Base-by-base conservation (phyloP, 2,888 invertebrate species). In the Creontiades dilutus region DNA sequence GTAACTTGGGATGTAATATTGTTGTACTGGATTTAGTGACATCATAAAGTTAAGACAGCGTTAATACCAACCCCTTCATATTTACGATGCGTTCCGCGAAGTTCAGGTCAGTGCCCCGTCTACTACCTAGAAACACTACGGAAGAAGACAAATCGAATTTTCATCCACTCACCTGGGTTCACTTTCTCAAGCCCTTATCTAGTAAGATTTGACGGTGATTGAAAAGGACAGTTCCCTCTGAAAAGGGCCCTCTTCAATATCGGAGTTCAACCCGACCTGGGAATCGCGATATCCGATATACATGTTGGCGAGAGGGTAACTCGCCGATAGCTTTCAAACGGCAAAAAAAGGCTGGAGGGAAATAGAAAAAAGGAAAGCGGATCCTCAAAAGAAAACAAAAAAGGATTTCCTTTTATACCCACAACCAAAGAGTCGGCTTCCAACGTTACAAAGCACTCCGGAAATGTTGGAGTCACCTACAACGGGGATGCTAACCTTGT, bases 321-420 rank as follows among this genome's bases (percentile, higher is more conserved):
- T 68, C 68, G 19, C 23, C 68, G 23, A 23, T 68, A 19, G 68
- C 68, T 23, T 68, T 68, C 27, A 23, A 68, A 68, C 0, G 23
- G 23, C 5, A n/a, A 61, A 61, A 68, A 68, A 68, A 23, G 23
- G 23, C 0, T 23, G 5, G 19, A 23, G 23, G 23, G 68, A 23
- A 68, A 68, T 23, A 23, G 23, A 7, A 19, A 23, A 68, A 23
- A 68, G 23, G 68, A 68, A 68, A 68, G 23, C 68, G 68, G 68
- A 68, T 68, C 68, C 68, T 68, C 23, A 23, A 27, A 68, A 68
- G 68, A 68, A 68, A 68, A 68, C 68, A 23, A 68, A 68, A 68
- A 13, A 13, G 23, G 23, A 23, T 68, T 23, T 23, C 27, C 68
- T 13, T 68, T 68, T 19, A 68, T 68, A 68, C 68, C 23, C 13